Conservation (phyloP, 2,888 invertebrate species). For the Drosophila anomalata region DNA sequence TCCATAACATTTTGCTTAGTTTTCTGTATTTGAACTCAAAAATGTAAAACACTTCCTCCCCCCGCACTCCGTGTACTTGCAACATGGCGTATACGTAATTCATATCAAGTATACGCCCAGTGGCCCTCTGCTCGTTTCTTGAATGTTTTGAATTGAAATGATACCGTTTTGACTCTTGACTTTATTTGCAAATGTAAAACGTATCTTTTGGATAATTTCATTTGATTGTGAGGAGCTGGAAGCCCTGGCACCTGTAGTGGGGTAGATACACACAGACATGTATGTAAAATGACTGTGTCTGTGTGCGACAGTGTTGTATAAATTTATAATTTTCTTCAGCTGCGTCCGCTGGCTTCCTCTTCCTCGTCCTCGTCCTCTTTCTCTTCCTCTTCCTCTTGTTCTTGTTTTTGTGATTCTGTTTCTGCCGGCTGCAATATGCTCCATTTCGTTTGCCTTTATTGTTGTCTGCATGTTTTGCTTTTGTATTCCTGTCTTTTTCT, state of each 20-base stretch:
- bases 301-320: constrained; percentile 48
- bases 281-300: constrained; percentile 17
- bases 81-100: constrained; percentile 10
- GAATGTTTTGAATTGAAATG: not conserved
- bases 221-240: constrained; percentile 20
- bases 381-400: no score
- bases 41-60: not conserved
- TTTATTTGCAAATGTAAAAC: constrained; percentile 4
- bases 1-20: not conserved
- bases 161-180: not conserved
- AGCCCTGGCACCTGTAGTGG: constrained; percentile 33
- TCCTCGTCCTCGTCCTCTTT: not conserved
- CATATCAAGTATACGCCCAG: constrained; percentile 14
- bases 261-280: constrained; percentile 6
- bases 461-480: constrained; percentile 1
- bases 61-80: not conserved
- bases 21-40: not conserved
- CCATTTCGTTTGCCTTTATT: constrained; percentile 4
- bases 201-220: constrained; percentile 21
- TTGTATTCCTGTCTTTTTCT: constrained; percentile 3
- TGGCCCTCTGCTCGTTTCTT: not conserved
- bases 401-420: not conserved
- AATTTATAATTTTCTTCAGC: constrained; percentile 67
- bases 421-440: constrained; percentile 37
- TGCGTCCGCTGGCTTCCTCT: constrained; percentile 47